Percentiles rank a stretch among this genome's conserved stretches.
Conservation (phyloP, 2,888 invertebrate species). For the Cheilosia pagana region DNA sequence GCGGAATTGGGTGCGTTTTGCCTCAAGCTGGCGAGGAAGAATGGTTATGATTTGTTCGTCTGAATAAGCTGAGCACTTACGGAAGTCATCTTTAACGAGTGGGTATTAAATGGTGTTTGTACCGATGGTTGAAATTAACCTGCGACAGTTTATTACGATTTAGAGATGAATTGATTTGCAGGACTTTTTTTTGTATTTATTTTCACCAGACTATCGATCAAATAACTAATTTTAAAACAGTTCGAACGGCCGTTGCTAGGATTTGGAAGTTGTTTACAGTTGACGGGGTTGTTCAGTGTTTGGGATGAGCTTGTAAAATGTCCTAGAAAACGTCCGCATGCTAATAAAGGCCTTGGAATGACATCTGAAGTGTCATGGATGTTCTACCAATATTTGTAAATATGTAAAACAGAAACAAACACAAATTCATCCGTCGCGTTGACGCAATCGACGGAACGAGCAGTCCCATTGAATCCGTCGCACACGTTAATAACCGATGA, state of each 20-base stretch:
- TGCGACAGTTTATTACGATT: not conserved
- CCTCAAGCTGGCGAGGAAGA: conserved; percentile 79
- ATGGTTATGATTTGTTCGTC: not conserved
- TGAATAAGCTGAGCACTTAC: conserved; percentile 76
- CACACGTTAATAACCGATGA: too few relatives aligned
- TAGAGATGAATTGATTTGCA: not conserved
- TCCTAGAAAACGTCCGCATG: too few relatives aligned
- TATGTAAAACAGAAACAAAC: too few relatives aligned
- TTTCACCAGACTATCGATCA: conserved; percentile 71
- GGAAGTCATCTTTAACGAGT: conserved; percentile 79
- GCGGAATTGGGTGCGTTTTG: conserved; percentile 83
- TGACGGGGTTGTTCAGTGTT: not conserved
- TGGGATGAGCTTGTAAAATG: too few relatives aligned
- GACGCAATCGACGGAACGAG: too few relatives aligned
- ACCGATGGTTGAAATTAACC: not conserved
- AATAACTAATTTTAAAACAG: conserved; percentile 55
- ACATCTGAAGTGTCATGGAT: too few relatives aligned
- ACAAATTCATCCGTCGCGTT: too few relatives aligned
- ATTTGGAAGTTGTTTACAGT: conserved; percentile 2
- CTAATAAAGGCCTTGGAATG: too few relatives aligned
- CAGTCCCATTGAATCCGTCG: too few relatives aligned
- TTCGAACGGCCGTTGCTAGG: conserved; percentile 42
- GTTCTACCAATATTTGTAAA: too few relatives aligned
- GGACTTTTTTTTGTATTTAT: conserved; percentile 16
- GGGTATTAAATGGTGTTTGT: not conserved